Evolutionary conservation across 2,113 vertebrate species (phyloP).

Genomic region (Bombycilla garrulus): DNA sequence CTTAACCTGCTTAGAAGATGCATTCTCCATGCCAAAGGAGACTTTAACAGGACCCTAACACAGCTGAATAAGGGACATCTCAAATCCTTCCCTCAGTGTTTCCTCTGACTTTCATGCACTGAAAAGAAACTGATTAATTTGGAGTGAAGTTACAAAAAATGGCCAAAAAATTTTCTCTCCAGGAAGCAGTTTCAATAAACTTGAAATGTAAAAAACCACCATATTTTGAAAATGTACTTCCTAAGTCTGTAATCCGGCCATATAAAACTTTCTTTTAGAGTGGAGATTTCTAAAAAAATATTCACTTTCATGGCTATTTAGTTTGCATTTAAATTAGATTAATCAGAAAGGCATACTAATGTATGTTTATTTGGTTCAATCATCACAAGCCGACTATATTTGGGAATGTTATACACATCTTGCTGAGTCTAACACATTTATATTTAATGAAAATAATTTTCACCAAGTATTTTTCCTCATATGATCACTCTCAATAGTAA

Average conservation of each 20-base stretch:
- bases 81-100: background rate
- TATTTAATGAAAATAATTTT: slow-evolving; percentile 20
- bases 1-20: background rate
- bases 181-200: background rate
- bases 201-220: background rate
- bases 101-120: background rate
- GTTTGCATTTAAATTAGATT: background rate
- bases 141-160: background rate
- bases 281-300: background rate
- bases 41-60: background rate
- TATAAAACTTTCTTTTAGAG: background rate
- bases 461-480: background rate
- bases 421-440: background rate
- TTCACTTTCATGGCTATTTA: background rate
- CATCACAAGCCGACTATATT: background rate
- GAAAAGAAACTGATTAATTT: background rate
- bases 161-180: background rate
- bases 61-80: background rate
- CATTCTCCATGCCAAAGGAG: background rate
- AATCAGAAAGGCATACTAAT: background rate
- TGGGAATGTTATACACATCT: background rate
- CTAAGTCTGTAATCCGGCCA: background rate
- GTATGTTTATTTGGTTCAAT: background rate
- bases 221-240: background rate
- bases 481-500: background rate